phyloP scores from a whole-genome alignment of 2,888 invertebrate genomes.

The Exephanes ischioxanthus region DNA sequence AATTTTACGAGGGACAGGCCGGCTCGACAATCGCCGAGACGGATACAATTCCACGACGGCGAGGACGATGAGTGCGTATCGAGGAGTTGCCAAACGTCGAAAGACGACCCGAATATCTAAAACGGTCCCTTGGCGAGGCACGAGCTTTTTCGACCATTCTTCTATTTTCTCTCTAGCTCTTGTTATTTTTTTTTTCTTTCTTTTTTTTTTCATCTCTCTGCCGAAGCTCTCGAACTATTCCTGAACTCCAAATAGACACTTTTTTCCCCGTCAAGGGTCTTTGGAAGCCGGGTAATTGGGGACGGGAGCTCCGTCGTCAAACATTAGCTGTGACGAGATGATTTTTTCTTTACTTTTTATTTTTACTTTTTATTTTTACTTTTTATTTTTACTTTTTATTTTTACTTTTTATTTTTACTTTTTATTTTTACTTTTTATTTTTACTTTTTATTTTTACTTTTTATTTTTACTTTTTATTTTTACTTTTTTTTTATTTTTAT shows the following conservation, averaged over 20 bases:
- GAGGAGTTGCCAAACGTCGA: constrained; percentile 51
- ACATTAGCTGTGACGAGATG: constrained; percentile 27
- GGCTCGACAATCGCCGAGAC: not conserved
- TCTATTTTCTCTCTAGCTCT: constrained; percentile 47
- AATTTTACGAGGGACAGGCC: not conserved
- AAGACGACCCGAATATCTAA: constrained; percentile 60
- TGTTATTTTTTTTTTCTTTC: constrained; percentile 17
- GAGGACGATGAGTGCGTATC: constrained; percentile 20
- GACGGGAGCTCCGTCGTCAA: constrained; percentile 31
- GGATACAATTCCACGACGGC: not conserved
- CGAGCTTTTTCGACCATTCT: constrained; percentile 45
- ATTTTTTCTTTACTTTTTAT: constrained; percentile 12
- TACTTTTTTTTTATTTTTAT: constrained; percentile 2
- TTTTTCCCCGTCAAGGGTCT: constrained; percentile 11
- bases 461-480: not conserved
- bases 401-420: constrained; percentile 5
- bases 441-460: constrained; percentile 3
- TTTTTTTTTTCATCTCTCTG: constrained; percentile 16
- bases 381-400: not conserved
- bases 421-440: not conserved
- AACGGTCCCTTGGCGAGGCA: constrained; percentile 52
- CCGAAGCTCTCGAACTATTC: constrained; percentile 6
- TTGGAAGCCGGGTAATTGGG: not conserved
- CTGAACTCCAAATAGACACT: constrained; percentile 42
- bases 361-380: no score